Base-by-base conservation (phyloP, 2,113 vertebrate genomes). In the Gambusia holbrooki region DNA sequence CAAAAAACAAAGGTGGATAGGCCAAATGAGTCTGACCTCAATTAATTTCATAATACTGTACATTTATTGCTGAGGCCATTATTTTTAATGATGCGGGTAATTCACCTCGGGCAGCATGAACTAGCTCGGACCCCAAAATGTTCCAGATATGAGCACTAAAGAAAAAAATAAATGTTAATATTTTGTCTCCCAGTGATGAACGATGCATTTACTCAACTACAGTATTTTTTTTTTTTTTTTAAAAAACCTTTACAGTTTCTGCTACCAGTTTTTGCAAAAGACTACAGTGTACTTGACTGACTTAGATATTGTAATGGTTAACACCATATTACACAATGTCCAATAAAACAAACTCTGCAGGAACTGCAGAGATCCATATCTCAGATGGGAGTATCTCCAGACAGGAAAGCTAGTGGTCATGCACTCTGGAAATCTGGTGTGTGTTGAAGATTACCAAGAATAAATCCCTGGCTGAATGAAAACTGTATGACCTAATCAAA, bases 51-150 rank as follows among this genome's bases (percentile, higher is more conserved):
- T 64, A 77, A 25, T 63, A 60, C 48, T 74, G 3, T 71, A 69
- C 62, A 77, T 83, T 88, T 63, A 85, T 76, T 77, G 73, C 67
- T 66, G 19, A 40, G 48, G 76, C 28, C 5, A n/a, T 80, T 82
- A 60, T 64, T 82, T 82, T 77, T 79, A 84, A 83, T 82, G 75
- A 87, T 66, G 54, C 60, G 54, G 42, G 12, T 63, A 79, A 77
- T 77, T 76, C 67, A 71, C 65, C 72, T 27, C 40, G 66, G 74
- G 79, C 42, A 42, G 61, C 35, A 37, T 67, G 76, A 73, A 73
- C 62, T 54, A 76, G 17, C 42, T 11, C 1, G 5, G 71, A 84
- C 65, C 75, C 48, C 35, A 76, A 37, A 77, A 80, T 68, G 66
- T 76, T 61, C 60, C 29, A 73, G 37, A n/a, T 63, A 77, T 30